Conservation (phyloP, 2,888 invertebrate species). For the Biston stratarius region DNA sequence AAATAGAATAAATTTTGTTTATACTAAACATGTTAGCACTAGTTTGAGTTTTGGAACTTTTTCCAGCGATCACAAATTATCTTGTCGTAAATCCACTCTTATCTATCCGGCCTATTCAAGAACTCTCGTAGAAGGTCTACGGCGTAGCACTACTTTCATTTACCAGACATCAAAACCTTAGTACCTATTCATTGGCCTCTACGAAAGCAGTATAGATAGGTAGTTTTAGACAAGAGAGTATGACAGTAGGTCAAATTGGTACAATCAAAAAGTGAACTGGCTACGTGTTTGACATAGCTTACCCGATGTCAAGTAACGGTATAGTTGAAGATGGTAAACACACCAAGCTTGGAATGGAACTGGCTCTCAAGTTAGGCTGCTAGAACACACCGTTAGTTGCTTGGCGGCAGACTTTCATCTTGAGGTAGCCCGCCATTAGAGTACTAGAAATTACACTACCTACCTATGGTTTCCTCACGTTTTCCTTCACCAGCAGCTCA, state of each 20-base stretch:
- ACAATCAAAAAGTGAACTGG: not conserved
- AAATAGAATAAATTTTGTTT: not conserved
- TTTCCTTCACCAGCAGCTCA: no score
- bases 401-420: no score
- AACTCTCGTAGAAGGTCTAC: conserved; percentile 44
- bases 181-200: conserved; percentile 55
- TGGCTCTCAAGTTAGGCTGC: no score
- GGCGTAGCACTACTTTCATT: conserved; percentile 60
- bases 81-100: conserved; percentile 19
- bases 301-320: no score
- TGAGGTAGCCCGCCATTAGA: no score
- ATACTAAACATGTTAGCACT: no score
- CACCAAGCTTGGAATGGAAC: no score
- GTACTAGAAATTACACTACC: no score
- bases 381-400: no score
- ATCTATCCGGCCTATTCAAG: conserved; percentile 43
- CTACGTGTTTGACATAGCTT: no score
- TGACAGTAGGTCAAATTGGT: conserved; percentile 17
- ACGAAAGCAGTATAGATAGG: conserved; percentile 54
- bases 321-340: no score
- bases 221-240: conserved; percentile 36
- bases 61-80: conserved; percentile 16
- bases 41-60: not conserved
- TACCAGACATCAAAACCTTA: conserved; percentile 58
- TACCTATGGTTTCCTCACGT: no score